Percentiles rank a stretch among this genome's conserved stretches.
phyloP scores from a whole-genome alignment of 2,888 invertebrate species.

The Tinea trinotella region DNA sequence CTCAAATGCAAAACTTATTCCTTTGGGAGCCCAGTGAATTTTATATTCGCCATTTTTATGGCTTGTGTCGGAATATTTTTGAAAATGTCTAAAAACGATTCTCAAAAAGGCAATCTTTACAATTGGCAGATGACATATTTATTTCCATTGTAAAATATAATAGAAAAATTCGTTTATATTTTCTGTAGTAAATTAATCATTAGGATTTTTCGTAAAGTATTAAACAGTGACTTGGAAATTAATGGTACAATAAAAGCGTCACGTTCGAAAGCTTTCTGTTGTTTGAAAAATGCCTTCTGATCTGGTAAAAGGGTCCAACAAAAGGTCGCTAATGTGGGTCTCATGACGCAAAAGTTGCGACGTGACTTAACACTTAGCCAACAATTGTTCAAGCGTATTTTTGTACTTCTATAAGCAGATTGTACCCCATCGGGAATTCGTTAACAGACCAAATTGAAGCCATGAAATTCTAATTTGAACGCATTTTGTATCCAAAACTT shows the following conservation, averaged over 20 bases:
- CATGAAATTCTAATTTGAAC: neutral
- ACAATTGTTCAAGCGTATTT: slow-evolving; percentile 19
- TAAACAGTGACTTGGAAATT: slow-evolving; percentile 12
- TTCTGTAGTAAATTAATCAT: neutral
- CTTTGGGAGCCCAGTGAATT: slow-evolving; percentile 14
- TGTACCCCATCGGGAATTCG: slow-evolving; percentile 6
- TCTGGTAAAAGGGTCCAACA: slow-evolving; percentile 18
- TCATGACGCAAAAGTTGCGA: slow-evolving; percentile 18
- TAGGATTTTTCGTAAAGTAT: neutral
- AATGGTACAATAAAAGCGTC: slow-evolving; percentile 17
- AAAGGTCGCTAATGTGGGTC: slow-evolving; percentile 19
- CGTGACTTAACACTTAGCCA: slow-evolving; percentile 17
- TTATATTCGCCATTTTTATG: slow-evolving; percentile 16
- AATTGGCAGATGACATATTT: neutral
- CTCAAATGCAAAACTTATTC: slow-evolving; percentile 18
- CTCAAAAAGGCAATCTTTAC: neutral
- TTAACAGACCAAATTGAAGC: neutral
- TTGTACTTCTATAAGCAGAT: slow-evolving; percentile 19
- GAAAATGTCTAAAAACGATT: slow-evolving; percentile 4
- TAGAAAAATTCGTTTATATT: neutral
- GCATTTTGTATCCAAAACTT: neutral
- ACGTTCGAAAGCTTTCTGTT: slow-evolving; percentile 19
- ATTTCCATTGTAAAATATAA: neutral
- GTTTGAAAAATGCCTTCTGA: slow-evolving; percentile 19
- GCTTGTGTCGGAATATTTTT: slow-evolving; percentile 16